Base-by-base conservation (phyloP, 2,888 invertebrate species). In the Harpalus rubripes region DNA sequence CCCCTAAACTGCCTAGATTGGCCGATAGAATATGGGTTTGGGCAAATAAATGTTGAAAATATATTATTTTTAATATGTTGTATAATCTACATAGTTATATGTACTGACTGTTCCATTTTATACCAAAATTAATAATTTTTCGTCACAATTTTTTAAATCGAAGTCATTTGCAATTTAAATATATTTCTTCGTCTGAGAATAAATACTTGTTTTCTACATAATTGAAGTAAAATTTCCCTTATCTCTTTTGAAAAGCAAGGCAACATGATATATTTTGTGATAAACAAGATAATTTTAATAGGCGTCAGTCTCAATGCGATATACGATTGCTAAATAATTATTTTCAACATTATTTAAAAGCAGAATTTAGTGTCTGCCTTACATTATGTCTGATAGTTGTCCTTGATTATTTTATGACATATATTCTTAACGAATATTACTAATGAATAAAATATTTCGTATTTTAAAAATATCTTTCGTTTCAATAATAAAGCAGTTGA, bases 261-360 rank as follows among this genome's bases (percentile, higher is more conserved):
- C 68, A 68, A 68, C 68, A 39, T 63, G 63, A 63, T 41, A 68
- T 41, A 26, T 68, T 68, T 68, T 39, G 68, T 15, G 68, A 68
- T 68, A 68, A 68, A 68, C 15, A 68, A 68, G 68, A 68, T 68
- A 68, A 68, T 68, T 68, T 41, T 68, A 68, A 68, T 68, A 68
- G 68, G 68, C 68, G 68, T 68, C 68, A 32, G 41, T 15, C 68
- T 68, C 68, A 68, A n/a, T 68, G 32, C 68, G 39, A 68, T 41
- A 32, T 68, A 68, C 41, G 32, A 68, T 68, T 68, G 32, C 68
- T 39, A 68, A 68, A 68, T 68, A n/a, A 68, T 68, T 32, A 12
- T 52, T 52, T 52, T 52, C 8, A 52, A 52, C 44, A 52, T 52
- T 52, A 52, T 52, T 52, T 52, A 12, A 52, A 52, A 10, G 44